Conservation (phyloP, 2,797 vertebrate genomes). For the Neosalanx taihuensis region DNA sequence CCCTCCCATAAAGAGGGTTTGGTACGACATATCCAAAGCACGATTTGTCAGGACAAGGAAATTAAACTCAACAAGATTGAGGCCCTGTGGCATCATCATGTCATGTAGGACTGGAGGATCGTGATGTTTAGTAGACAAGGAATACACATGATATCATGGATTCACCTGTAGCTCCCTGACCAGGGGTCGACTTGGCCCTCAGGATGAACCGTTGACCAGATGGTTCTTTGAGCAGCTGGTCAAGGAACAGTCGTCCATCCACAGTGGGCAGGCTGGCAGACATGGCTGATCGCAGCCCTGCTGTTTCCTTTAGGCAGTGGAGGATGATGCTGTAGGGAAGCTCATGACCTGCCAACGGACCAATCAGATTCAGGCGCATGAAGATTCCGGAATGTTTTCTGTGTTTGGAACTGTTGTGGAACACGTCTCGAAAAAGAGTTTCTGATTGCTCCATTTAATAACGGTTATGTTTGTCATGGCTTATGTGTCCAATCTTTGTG, state of each 20-base stretch:
- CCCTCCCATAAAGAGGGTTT: slow-evolving; percentile 11
- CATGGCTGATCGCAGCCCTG: slow-evolving; percentile 52
- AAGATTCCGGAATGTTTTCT: background rate
- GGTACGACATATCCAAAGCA: slow-evolving; percentile 4
- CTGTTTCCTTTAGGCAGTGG: slow-evolving; percentile 55
- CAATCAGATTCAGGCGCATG: background rate
- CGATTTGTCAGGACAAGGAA: background rate
- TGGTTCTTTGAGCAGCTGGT: slow-evolving; percentile 58
- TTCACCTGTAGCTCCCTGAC: slow-evolving; percentile 60
- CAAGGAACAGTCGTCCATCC: slow-evolving; percentile 47
- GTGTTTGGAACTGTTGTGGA: background rate
- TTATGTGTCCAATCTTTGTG: too few relatives aligned
- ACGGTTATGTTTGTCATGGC: too few relatives aligned
- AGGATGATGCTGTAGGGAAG: slow-evolving; percentile 70
- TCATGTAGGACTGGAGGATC: background rate
- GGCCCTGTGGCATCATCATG: background rate
- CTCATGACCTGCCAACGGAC: slow-evolving; percentile 66
- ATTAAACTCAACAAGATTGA: background rate
- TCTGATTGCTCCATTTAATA: too few relatives aligned
- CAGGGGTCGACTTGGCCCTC: slow-evolving; percentile 55
- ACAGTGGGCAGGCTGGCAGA: slow-evolving; percentile 47
- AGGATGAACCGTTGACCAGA: slow-evolving; percentile 70
- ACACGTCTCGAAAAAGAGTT: too few relatives aligned
- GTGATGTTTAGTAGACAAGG: background rate
- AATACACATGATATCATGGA: background rate